A percentile compares a stretch with the other conserved stretches of the same genome.
Evolutionary conservation across 2,113 vertebrate species (phyloP).

Genomic region (Cyanoliseus patagonus): DNA sequence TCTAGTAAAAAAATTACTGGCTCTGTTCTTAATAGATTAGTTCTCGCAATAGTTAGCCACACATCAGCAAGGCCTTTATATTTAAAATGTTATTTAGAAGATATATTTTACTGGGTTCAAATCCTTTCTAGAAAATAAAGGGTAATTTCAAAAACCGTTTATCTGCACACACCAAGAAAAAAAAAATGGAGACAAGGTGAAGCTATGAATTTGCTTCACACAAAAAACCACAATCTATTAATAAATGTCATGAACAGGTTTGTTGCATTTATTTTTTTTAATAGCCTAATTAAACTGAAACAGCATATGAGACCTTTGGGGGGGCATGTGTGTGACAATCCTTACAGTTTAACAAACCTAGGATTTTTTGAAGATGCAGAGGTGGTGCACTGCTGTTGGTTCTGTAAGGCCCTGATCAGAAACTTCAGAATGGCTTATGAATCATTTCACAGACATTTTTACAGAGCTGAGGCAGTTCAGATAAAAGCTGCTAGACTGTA

Average conservation of each 20-base stretch:
- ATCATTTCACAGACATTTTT: not conserved
- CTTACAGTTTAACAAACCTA: not conserved
- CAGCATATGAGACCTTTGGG: not conserved
- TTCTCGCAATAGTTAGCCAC: constrained; percentile 23
- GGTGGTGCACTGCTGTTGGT: not conserved
- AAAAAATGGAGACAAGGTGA: not conserved
- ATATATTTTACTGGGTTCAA: not conserved
- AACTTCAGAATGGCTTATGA: not conserved
- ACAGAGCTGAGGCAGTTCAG: not conserved
- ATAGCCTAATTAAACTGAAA: not conserved
- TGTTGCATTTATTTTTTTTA: not conserved
- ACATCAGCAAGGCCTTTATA: not conserved
- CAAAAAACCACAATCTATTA: not conserved
- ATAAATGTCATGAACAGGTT: not conserved
- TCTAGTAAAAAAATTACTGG: constrained; percentile 38
- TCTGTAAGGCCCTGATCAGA: not conserved
- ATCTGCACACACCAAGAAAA: not conserved
- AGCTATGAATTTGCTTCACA: not conserved
- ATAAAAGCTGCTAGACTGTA: not conserved
- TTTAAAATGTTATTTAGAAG: not conserved
- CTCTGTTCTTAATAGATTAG: constrained; percentile 50
- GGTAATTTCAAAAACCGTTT: not conserved
- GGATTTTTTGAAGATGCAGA: not conserved
- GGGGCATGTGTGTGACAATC: not conserved
- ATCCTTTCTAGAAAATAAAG: not conserved